A percentile compares a stretch with the other conserved stretches of the same genome.
These are phyloP conservation scores for Euzetes globulus DNA, from an alignment of 2,888 invertebrate genomes.

Conservation along the genomic window DNA sequence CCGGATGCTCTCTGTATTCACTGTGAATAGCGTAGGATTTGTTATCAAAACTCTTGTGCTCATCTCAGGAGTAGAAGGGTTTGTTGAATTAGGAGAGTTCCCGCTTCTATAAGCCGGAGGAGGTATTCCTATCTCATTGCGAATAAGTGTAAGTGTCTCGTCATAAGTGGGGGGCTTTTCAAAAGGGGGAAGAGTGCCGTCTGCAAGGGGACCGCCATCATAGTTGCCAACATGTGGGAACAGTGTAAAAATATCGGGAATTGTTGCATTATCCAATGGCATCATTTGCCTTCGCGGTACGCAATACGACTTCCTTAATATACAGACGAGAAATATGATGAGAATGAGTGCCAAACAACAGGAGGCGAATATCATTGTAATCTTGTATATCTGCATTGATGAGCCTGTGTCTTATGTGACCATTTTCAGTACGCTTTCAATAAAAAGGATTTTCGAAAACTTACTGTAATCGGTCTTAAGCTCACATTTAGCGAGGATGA, in stretches of 20 bases:
- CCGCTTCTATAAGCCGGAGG: slow-evolving; percentile 22
- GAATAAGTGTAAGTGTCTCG: slow-evolving; percentile 30
- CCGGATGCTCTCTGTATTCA: background rate
- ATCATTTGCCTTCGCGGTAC: background rate
- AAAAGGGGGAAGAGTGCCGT: slow-evolving; percentile 15
- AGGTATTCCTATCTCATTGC: slow-evolving; percentile 30
- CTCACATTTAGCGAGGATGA: too few species aligned
- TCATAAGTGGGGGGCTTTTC: slow-evolving; percentile 33
- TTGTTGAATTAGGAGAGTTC: background rate
- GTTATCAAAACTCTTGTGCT: background rate
- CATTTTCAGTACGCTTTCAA: too few species aligned
- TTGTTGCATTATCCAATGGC: background rate
- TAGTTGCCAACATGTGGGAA: slow-evolving; percentile 24
- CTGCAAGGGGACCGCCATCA: slow-evolving; percentile 3
- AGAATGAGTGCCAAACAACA: slow-evolving; percentile 33
- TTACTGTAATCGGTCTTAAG: too few species aligned
- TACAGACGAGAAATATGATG: slow-evolving; percentile 31
- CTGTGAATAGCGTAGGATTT: background rate
- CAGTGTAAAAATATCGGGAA: slow-evolving; percentile 22
- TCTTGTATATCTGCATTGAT: slow-evolving; percentile 34
- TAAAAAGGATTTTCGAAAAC: too few species aligned
- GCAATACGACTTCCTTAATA: slow-evolving; percentile 30
- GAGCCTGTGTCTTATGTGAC: background rate
- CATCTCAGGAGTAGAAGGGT: slow-evolving; percentile 8
- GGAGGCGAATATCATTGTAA: slow-evolving; percentile 35